Evolutionary conservation across 2,888 invertebrate species (phyloP), one percentile per base, ranked within the genome.

Genomic region (Hirudinaria manillensis): DNA sequence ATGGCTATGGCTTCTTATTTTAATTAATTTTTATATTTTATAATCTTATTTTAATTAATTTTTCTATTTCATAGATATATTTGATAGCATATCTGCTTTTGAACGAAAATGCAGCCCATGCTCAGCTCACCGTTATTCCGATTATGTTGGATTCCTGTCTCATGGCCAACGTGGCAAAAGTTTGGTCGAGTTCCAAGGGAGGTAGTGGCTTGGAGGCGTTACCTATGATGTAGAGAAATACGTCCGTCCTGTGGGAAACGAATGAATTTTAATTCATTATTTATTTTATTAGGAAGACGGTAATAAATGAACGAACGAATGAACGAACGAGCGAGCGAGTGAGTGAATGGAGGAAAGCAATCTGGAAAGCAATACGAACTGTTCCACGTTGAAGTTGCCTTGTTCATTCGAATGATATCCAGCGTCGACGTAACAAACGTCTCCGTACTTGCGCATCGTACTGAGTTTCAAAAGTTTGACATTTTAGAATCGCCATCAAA

Each of bases 381-480:
- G 71, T 7, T 65, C 32, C 6, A n/a, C 19, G 24, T 55, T 61
- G 27, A 73, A 29, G 13, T 21, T 53, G 27, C 61, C 45, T 19
- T 29, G 24, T 16, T 45, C 27, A 6, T 29, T 72, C 6, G 32
- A n/a, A 32, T 67, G 51, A 29, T 34, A 38, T 6, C 19, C 27
- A 45, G 32, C 66, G 13, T 67, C 45, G 4, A 36, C 32, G 4
- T 51, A 53, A 78, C 82, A 76, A 77, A 83, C 83, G 78, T 80
- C 78, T 32, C 80, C 80, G 4, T 75, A 70, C 27, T 74, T 75
- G 76, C 45, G 45, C 45, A 45, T 45, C 13, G 45, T 45, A 16
- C 45, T 45, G 13, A 45, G 45, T 45, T 45, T 45, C 13, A 16
- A 45, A 45, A 45, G n/a, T 45, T 45, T 45, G 16, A 45, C 10